Conservation (phyloP, 2,797 vertebrate species). For the Phrynocephalus guinanensis region DNA sequence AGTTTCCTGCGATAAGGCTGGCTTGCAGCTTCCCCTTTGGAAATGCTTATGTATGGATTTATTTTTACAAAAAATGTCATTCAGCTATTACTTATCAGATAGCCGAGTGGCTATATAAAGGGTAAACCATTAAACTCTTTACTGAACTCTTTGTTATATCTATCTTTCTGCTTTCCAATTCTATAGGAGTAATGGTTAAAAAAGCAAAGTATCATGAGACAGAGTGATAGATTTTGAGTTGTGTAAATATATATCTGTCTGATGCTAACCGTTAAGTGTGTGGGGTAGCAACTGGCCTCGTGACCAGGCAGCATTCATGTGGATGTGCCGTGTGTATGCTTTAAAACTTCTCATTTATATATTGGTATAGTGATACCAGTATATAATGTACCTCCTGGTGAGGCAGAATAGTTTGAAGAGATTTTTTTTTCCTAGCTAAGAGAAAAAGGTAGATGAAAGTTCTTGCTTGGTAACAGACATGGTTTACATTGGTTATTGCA, state of each 20-base stretch:
- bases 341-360: background rate
- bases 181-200: constrained; percentile 57
- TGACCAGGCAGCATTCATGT: background rate
- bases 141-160: constrained; percentile 56
- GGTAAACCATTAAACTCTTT: constrained; percentile 59
- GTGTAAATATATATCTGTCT: background rate
- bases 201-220: constrained; percentile 23
- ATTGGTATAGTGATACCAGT: background rate
- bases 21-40: constrained; percentile 73
- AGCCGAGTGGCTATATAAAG: constrained; percentile 15
- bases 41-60: constrained; percentile 71
- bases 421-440: background rate
- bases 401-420: background rate
- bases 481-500: background rate
- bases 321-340: background rate
- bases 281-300: background rate
- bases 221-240: background rate
- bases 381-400: background rate
- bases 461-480: background rate
- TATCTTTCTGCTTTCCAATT: constrained; percentile 53
- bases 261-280: background rate
- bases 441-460: background rate
- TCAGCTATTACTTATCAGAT: constrained; percentile 67
- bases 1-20: constrained; percentile 65
- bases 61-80: constrained; percentile 69